Percentiles rank a stretch among this genome's conserved stretches.
These are phyloP conservation scores for Buceros bicornis DNA, from an alignment of 2,797 vertebrate genomes.

Conservation along the genomic window DNA sequence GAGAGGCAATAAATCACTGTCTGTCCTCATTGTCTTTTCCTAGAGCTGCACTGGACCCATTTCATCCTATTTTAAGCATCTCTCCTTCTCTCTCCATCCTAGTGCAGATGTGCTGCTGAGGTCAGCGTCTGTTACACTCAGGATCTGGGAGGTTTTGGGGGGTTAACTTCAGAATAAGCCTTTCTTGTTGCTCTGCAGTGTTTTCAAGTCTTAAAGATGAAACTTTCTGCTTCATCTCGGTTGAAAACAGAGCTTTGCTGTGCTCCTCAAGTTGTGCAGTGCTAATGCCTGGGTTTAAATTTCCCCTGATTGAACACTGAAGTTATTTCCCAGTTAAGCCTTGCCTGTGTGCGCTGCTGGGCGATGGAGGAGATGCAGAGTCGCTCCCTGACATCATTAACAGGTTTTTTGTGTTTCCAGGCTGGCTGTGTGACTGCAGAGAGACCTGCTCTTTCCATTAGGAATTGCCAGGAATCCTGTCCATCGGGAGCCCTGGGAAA, in stretches of 20 bases:
- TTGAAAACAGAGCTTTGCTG: not conserved
- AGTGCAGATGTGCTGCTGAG: not conserved
- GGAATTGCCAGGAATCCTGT: not conserved
- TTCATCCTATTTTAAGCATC: not conserved
- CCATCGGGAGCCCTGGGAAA: not conserved
- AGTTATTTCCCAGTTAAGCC: not conserved
- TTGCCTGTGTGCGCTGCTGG: not conserved
- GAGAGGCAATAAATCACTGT: not conserved
- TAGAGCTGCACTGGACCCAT: not conserved
- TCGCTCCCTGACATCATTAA: not conserved
- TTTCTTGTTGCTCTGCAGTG: not conserved
- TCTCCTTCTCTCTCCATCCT: not conserved
- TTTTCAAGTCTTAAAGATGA: not conserved
- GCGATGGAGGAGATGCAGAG: not conserved
- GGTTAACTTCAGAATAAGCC: not conserved
- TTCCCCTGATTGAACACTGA: not conserved
- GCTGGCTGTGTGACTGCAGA: not conserved
- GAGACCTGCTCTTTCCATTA: not conserved
- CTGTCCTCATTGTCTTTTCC: not conserved
- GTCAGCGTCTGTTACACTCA: not conserved
- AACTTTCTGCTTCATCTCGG: not conserved
- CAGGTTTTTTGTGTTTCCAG: not conserved
- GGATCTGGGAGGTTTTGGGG: accelerated
- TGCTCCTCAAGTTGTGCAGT: too few relatives aligned
- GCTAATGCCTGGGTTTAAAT: not conserved